Conservation (phyloP, 2,888 invertebrate species). For the Andrena hattorfiana region DNA sequence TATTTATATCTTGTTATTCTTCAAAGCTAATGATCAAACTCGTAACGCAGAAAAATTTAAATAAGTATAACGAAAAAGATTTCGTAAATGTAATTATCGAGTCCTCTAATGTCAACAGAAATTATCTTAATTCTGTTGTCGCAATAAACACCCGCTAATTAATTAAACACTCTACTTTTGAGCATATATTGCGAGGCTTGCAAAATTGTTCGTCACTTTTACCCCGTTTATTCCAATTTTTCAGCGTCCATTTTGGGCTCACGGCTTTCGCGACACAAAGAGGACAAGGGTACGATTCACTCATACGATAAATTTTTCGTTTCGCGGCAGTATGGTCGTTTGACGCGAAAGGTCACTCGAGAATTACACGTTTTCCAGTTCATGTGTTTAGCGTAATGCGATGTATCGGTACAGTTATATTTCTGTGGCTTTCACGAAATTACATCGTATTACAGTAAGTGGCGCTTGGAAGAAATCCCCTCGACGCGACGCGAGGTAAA, state of each 20-base stretch:
- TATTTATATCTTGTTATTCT: too few species aligned
- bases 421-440: constrained; percentile 39
- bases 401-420: constrained; percentile 25
- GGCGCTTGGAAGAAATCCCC: constrained; percentile 41
- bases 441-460: constrained; percentile 54
- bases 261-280: background rate
- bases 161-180: too few species aligned
- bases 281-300: background rate
- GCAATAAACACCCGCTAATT: background rate
- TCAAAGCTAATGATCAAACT: too few species aligned
- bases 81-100: too few species aligned
- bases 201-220: background rate
- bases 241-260: background rate
- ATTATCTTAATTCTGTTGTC: background rate
- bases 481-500: background rate
- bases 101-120: too few species aligned
- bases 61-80: too few species aligned
- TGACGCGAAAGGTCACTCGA: background rate
- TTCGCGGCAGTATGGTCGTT: background rate
- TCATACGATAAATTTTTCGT: constrained; percentile 4
- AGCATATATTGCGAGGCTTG: background rate
- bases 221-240: background rate
- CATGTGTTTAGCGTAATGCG: constrained; percentile 25
- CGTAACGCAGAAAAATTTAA: too few species aligned
- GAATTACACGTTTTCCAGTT: constrained; percentile 21